Base-by-base conservation (phyloP, 2,888 invertebrate species). In the Agonopterix arenella region DNA sequence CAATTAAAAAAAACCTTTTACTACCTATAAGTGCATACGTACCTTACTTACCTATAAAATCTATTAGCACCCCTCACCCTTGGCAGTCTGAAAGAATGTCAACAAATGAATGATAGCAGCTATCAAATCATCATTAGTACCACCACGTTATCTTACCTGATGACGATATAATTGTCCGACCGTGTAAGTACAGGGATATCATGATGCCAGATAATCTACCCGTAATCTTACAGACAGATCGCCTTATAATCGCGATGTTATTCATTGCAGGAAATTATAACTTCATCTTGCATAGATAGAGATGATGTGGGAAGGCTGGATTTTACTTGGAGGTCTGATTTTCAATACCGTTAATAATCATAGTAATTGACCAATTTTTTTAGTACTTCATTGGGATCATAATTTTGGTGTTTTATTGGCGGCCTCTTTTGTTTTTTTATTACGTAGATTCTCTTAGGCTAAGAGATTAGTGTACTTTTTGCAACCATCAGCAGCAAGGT, bases 161-260 rank as follows among this genome's bases (percentile, higher is more conserved):
- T 67, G 71, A 73, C 59, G 56, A 64, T 68, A 64, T 70, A 73
- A 76, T 75, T 68, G 64, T 57, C 51, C n/a, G 38, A 45, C 41
- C 37, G 10, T 46, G 45, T 49, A 47, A 42, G 43, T 10, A 13
- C 45, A 45, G 42, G 45, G 51, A 49, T 52, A 54, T 50, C 46
- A 5, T 47, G 48, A 48, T 50, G 45, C 38, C 36, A 45, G 49
- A 49, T 55, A 48, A 53, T 48, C 45, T 49, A n/a, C 44, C 40
- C 8, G 8, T 38, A 44, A 45, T 36, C 13, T 9, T 42, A 38
- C 46, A 13, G 42, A 54, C 55, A 60, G 53, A 58, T 56, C 41
- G 55, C 43, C 40, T 54, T 60, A 47, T 60, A 60, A 60, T 57
- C 48, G 52, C 47, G 45, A 28, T 41, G 11, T 47, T 55, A 52